Percentiles rank a stretch among this genome's conserved stretches.
phyloP scores from a whole-genome alignment of 2,113 vertebrate species.

The Sceloporus undulatus region DNA sequence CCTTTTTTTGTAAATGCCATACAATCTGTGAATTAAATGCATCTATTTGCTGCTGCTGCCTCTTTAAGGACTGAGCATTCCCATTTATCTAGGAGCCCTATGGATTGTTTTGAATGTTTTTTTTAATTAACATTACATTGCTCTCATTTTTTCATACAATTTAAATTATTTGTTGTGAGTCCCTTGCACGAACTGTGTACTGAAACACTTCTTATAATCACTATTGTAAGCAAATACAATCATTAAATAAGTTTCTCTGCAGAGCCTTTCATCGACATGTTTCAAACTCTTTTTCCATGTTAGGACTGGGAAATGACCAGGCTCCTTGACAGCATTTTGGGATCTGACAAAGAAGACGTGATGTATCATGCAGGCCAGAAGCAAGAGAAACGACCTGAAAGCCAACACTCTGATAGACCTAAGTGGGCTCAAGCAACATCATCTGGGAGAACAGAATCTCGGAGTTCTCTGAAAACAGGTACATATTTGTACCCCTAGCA shows the following conservation, averaged over 20 bases:
- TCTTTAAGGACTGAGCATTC: neutral
- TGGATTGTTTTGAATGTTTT: neutral
- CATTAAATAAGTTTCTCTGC: neutral
- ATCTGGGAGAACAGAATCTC: slow-evolving; percentile 58
- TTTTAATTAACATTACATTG: neutral
- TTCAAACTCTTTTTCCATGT: slow-evolving; percentile 22
- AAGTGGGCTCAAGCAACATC: slow-evolving; percentile 57
- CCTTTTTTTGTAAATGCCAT: neutral
- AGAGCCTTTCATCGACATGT: slow-evolving; percentile 11
- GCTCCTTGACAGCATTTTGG: slow-evolving; percentile 58
- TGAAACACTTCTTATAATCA: neutral
- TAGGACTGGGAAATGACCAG: slow-evolving; percentile 72
- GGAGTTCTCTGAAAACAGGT: slow-evolving; percentile 24
- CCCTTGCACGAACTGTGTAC: neutral
- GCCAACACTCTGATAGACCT: slow-evolving; percentile 53
- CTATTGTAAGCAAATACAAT: neutral
- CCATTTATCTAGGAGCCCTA: neutral
- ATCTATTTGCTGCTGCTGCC: neutral
- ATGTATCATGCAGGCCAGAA: slow-evolving; percentile 66
- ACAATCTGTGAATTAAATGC: too few species aligned
- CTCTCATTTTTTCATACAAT: neutral
- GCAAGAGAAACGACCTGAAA: slow-evolving; percentile 49
- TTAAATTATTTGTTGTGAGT: neutral
- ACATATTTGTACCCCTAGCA: neutral
- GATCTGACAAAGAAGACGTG: slow-evolving; percentile 52